Evolutionary conservation across 2,888 invertebrate species (phyloP), one percentile per base, ranked within the genome.

Genomic region (Caenorhabditis sinica): DNA sequence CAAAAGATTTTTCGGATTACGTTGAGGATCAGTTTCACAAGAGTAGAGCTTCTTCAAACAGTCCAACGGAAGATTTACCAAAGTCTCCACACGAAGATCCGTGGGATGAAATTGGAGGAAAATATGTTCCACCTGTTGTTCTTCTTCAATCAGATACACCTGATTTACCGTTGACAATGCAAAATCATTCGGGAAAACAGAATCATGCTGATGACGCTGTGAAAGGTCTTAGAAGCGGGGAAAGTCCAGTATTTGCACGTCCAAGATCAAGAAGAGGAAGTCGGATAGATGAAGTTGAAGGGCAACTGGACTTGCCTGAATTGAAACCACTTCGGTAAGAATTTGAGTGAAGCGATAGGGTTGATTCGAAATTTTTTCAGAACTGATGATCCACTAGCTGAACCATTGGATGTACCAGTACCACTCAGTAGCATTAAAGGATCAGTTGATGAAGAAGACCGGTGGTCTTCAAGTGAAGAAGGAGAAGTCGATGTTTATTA

Each of bases 201-300:
- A 58, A 45, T 5, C 17, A 28, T 17, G 73, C 74, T 17, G 74
- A 81, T 8, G 40, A 15, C 6, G 72, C 6, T n/a, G 30, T 5
- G 17, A 74, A 66, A 51, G 63, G 49, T 0, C 49, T 66, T 13
- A 63, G 79, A n/a, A 61, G 87, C 58, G 80, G 86, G 17, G 83
- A 83, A 1, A 86, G 87, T 63, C 87, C 86, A 11, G 84, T 87
- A 2, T 79, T 86, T 43, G 88, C 88, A 15, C 77, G 92, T 25
- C 92, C 92, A 0, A 77, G 88, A 15, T 91, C 91, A 8, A 82
- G 92, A 66, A 80, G 92, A 43, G 92, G 92, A 33, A 90, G 90
- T 61, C 65, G 91, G 61, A 86, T 89, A 1, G 89, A 89, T 80
- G 89, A 89, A 61, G 68, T 58, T 61, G 88, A 87, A 40, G 87